Conservation (phyloP, 2,888 invertebrate genomes). For the Cheilosia variabilis region DNA sequence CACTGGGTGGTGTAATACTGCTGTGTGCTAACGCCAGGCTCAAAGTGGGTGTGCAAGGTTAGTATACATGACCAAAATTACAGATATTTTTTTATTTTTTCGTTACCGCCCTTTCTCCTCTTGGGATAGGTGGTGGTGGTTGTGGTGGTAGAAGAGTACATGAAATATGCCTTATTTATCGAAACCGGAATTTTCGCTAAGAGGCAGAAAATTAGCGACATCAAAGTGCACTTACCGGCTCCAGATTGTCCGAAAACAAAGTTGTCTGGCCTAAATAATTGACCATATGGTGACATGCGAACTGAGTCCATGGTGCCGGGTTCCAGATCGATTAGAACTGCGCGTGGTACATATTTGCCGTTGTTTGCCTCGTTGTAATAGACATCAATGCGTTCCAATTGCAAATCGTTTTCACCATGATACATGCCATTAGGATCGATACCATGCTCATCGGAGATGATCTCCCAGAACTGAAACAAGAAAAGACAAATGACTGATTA, state of each 20-base stretch:
- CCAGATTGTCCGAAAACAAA: constrained; percentile 93
- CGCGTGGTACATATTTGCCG: constrained; percentile 92
- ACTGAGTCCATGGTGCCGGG: constrained; percentile 96
- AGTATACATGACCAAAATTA: constrained; percentile 70
- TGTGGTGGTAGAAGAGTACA: constrained; percentile 27
- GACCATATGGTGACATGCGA: constrained; percentile 90
- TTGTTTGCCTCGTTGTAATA: constrained; percentile 91
- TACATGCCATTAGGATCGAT: constrained; percentile 90
- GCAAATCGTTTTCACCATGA: constrained; percentile 89
- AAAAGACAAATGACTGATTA: constrained; percentile 33
- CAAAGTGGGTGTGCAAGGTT: constrained; percentile 16
- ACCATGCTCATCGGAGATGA: constrained; percentile 92
- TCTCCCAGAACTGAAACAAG: constrained; percentile 88
- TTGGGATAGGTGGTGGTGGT: background rate
- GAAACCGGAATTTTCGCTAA: constrained; percentile 41
- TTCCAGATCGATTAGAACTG: constrained; percentile 93
- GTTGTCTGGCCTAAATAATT: constrained; percentile 93
- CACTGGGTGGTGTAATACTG: constrained; percentile 15
- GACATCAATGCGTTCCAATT: constrained; percentile 91
- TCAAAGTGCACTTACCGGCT: constrained; percentile 85
- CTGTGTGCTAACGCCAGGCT: constrained; percentile 20
- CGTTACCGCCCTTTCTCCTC: background rate
- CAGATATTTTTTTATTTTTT: constrained; percentile 47
- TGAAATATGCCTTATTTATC: constrained; percentile 34
- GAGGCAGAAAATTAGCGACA: constrained; percentile 66